These are phyloP conservation scores for Aspidoscelis tigris DNA, from an alignment of 2,113 vertebrate species.

Conservation along the genomic window DNA sequence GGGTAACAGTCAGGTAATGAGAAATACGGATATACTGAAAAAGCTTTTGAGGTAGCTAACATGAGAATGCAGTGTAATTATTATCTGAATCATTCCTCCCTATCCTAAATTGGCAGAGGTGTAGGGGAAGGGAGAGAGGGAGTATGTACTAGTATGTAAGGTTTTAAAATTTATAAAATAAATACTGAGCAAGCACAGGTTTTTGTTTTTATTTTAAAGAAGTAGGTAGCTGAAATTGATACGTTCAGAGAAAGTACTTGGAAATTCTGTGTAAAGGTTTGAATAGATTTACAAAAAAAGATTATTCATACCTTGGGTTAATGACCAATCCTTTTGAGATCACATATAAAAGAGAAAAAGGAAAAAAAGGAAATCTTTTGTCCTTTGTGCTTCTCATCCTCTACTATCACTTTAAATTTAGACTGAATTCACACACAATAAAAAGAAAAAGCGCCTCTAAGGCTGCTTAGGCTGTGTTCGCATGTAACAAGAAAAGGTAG, in stretches of 20 bases:
- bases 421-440: too few species aligned
- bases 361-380: neutral
- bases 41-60: too few species aligned
- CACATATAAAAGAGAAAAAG: neutral
- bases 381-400: neutral
- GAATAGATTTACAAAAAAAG: neutral
- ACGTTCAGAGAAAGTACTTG: neutral
- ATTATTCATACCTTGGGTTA: neutral
- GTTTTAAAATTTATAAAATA: neutral
- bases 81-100: too few species aligned
- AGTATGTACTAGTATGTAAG: too few species aligned
- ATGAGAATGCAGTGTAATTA: too few species aligned
- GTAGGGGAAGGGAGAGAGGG: too few species aligned
- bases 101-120: too few species aligned
- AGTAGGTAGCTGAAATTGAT: neutral
- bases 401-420: neutral
- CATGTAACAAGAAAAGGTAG: too few species aligned
- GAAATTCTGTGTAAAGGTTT: neutral
- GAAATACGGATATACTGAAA: too few species aligned
- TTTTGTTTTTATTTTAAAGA: neutral
- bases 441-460: too few species aligned
- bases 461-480: too few species aligned
- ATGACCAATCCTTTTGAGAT: constrained; percentile 17
- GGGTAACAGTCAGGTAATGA: too few species aligned
- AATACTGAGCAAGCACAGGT: constrained; percentile 48